These are phyloP conservation scores for Equus quagga DNA, from an alignment of 2,113 vertebrate genomes.

Conservation along the genomic window DNA sequence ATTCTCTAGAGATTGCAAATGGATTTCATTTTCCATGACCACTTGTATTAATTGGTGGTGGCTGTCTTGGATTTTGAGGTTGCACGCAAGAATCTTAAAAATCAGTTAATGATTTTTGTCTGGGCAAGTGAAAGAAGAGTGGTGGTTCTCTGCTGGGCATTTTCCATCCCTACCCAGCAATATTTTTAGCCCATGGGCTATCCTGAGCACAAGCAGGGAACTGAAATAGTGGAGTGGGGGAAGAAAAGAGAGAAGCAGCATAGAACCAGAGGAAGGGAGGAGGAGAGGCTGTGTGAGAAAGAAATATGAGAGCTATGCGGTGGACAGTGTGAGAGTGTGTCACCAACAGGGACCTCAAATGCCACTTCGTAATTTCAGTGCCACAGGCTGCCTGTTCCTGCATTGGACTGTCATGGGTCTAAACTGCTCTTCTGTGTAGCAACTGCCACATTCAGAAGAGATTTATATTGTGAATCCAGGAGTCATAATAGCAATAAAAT, in stretches of 20 bases:
- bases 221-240: background rate
- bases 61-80: background rate
- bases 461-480: background rate
- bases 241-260: background rate
- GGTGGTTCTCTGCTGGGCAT: background rate
- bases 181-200: background rate
- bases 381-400: background rate
- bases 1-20: background rate
- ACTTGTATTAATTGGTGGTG: background rate
- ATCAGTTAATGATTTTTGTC: background rate
- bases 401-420: background rate
- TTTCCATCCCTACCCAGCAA: background rate
- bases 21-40: background rate
- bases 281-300: background rate
- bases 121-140: background rate
- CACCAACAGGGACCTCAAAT: background rate
- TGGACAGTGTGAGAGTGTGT: background rate
- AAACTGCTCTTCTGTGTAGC: background rate
- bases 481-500: background rate
- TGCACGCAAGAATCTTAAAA: constrained; percentile 22
- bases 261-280: background rate
- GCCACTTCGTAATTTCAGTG: background rate
- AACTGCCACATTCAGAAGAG: background rate
- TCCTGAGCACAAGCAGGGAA: background rate
- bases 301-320: background rate